These are phyloP conservation scores for Alloplasta piceator DNA, from an alignment of 2,888 invertebrate genomes.

Conservation along the genomic window DNA sequence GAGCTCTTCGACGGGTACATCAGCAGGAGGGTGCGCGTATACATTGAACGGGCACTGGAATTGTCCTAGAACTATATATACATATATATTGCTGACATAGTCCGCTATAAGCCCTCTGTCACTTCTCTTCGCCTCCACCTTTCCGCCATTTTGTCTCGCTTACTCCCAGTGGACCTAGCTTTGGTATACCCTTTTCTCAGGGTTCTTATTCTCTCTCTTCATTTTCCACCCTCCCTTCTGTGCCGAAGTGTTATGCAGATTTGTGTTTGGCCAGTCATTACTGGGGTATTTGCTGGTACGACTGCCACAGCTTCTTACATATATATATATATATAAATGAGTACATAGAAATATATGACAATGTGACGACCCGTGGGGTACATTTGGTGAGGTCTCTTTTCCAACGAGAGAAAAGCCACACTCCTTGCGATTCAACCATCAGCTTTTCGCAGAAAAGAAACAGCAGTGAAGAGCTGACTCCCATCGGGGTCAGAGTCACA, in stretches of 20 bases:
- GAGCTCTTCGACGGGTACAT: conserved; percentile 61
- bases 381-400: conserved; percentile 51
- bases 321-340: not conserved
- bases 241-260: conserved; percentile 85
- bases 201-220: conserved; percentile 52
- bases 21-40: conserved; percentile 63
- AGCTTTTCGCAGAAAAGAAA: conserved; percentile 23
- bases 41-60: conserved; percentile 67
- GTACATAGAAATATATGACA: conserved; percentile 20
- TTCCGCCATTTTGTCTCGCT: conserved; percentile 56
- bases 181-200: conserved; percentile 47
- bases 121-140: conserved; percentile 29
- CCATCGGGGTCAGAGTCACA: conserved; percentile 40
- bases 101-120: conserved; percentile 54
- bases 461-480: conserved; percentile 1
- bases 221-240: conserved; percentile 59
- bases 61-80: conserved; percentile 48
- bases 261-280: conserved; percentile 87
- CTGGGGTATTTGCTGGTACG: conserved; percentile 81
- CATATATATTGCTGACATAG: conserved; percentile 36
- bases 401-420: conserved; percentile 31
- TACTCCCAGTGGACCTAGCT: conserved; percentile 63
- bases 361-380: conserved; percentile 51
- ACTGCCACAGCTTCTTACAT: conserved; percentile 68
- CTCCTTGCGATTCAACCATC: conserved; percentile 42